A percentile compares a stretch with the other conserved stretches of the same genome.
Evolutionary conservation across 2,888 invertebrate species (phyloP).

Genomic region (Nineta flava): DNA sequence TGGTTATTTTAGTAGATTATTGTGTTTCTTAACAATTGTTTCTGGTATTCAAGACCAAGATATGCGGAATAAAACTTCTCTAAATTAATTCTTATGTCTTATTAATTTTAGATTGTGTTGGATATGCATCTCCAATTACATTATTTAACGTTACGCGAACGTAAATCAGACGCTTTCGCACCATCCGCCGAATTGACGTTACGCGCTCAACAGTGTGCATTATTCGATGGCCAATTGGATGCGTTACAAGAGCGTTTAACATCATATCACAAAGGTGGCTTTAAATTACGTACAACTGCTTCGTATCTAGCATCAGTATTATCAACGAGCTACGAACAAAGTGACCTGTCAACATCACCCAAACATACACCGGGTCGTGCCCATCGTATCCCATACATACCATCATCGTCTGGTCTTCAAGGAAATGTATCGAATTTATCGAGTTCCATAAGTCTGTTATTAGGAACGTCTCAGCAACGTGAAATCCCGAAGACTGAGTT

Average conservation of each 20-base stretch:
- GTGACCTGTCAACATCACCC: neutral
- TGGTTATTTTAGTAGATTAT: too few relatives aligned
- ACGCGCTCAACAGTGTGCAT: constrained; percentile 34
- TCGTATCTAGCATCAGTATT: constrained; percentile 7
- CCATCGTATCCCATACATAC: neutral
- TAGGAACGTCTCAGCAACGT: neutral
- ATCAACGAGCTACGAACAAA: constrained; percentile 7
- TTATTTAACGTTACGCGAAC: constrained; percentile 30
- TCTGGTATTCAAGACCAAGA: too few relatives aligned
- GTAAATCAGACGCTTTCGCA: constrained; percentile 21
- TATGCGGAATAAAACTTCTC: too few relatives aligned
- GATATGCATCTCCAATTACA: constrained; percentile 41
- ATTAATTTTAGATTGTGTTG: constrained; percentile 26
- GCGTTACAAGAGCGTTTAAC: constrained; percentile 29
- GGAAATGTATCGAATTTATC: neutral
- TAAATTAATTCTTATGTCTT: too few relatives aligned
- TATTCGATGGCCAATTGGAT: constrained; percentile 38
- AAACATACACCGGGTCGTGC: constrained; percentile 2
- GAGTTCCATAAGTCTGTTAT: neutral
- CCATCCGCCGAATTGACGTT: constrained; percentile 24
- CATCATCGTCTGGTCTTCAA: neutral
- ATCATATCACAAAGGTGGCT: constrained; percentile 16
- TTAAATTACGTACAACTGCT: constrained; percentile 19
- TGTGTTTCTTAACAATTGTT: too few relatives aligned
- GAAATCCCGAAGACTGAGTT: constrained; percentile 27